These are phyloP conservation scores for Caenorhabditis sinica DNA, from an alignment of 2,888 invertebrate species.

Conservation along the genomic window DNA sequence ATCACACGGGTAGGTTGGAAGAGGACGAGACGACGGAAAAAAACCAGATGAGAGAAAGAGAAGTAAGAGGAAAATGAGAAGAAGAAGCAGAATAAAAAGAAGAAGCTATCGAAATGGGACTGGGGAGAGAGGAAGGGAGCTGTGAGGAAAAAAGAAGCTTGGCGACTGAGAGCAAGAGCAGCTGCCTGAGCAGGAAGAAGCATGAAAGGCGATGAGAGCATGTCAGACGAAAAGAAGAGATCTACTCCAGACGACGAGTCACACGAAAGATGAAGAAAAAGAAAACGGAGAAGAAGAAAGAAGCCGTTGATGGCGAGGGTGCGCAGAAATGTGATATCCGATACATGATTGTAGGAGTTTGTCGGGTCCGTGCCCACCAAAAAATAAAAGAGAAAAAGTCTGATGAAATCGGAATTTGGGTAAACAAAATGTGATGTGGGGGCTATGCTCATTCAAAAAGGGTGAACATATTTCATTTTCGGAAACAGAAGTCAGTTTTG, in stretches of 20 bases:
- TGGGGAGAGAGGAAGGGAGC: constrained; percentile 25
- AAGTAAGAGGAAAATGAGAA: constrained; percentile 29
- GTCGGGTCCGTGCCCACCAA: constrained; percentile 46
- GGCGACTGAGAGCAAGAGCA: constrained; percentile 55
- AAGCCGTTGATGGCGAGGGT: constrained; percentile 33
- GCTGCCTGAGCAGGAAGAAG: constrained; percentile 52
- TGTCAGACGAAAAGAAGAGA: constrained; percentile 32
- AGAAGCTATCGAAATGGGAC: constrained; percentile 59
- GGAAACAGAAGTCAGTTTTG: too few relatives aligned
- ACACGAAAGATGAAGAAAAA: background rate
- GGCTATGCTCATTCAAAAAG: background rate
- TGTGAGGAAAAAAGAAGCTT: constrained; percentile 28
- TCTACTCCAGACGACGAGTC: constrained; percentile 25
- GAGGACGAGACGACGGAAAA: constrained; percentile 26
- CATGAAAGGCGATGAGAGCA: constrained; percentile 30
- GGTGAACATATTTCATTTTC: background rate
- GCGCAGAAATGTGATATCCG: constrained; percentile 57
- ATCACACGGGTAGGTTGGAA: constrained; percentile 45
- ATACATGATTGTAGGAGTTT: constrained; percentile 58
- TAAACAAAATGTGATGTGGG: constrained; percentile 20
- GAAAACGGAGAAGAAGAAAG: background rate
- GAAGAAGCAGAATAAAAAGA: constrained; percentile 33
- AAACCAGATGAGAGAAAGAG: constrained; percentile 13
- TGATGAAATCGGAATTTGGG: constrained; percentile 39
- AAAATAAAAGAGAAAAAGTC: constrained; percentile 15